A percentile compares a stretch with the other conserved stretches of the same genome.
Conservation (phyloP, 2,888 invertebrate species). For the Pyrrhia umbra region DNA sequence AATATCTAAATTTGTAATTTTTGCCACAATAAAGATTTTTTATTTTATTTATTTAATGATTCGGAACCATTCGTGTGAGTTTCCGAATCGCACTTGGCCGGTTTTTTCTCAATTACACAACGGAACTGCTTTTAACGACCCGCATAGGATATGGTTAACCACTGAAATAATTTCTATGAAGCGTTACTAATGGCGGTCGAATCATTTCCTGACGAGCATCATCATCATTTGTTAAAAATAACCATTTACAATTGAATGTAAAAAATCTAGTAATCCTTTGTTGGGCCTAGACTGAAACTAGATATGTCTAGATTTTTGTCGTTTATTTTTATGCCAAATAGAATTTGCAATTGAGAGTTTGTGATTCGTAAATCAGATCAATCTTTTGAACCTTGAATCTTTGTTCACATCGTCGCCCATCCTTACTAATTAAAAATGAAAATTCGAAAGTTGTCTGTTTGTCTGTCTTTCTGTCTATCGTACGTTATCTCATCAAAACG, state of each 20-base stretch:
- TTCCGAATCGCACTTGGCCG: background rate
- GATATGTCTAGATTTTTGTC: conserved; percentile 4
- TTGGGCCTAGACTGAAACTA: background rate
- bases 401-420: too few relatives aligned
- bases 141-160: conserved; percentile 63
- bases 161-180: conserved; percentile 48
- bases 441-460: too few relatives aligned
- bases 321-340: background rate
- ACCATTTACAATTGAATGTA: conserved; percentile 9
- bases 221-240: conserved; percentile 33
- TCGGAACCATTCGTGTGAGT: too few relatives aligned
- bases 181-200: conserved; percentile 49
- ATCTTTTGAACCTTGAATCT: too few relatives aligned
- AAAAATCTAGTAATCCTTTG: background rate
- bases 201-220: conserved; percentile 40
- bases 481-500: too few relatives aligned
- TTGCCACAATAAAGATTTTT: too few relatives aligned
- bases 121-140: conserved; percentile 14
- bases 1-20: too few relatives aligned
- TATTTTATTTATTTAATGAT: too few relatives aligned
- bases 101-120: background rate
- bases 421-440: too few relatives aligned
- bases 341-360: background rate
- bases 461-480: too few relatives aligned
- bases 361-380: background rate